These are phyloP conservation scores for Peromyscus polionotus DNA, from an alignment of 2,113 vertebrate species.

Conservation along the genomic window DNA sequence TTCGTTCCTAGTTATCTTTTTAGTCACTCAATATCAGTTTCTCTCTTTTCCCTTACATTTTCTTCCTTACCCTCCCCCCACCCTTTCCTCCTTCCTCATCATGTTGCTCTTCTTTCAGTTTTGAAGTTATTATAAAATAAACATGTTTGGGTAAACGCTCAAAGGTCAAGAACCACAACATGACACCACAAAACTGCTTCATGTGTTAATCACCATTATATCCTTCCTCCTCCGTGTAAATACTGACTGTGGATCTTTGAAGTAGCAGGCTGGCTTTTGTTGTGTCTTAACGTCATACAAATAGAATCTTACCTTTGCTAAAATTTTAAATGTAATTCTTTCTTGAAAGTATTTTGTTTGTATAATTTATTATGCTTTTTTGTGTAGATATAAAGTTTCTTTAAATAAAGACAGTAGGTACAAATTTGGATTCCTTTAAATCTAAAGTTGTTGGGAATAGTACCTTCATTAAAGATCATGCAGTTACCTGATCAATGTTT, in stretches of 20 bases:
- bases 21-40: background rate
- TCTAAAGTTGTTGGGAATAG: constrained; percentile 23
- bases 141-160: background rate
- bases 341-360: background rate
- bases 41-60: background rate
- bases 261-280: background rate
- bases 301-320: background rate
- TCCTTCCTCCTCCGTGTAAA: background rate
- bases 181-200: background rate
- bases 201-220: background rate
- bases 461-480: background rate
- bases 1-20: background rate
- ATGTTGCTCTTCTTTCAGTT: no score
- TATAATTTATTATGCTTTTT: background rate
- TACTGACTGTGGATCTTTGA: background rate
- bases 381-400: background rate
- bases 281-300: background rate
- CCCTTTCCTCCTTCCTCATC: background rate
- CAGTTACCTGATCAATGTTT: background rate
- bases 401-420: background rate
- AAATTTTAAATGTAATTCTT: background rate
- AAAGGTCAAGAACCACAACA: background rate
- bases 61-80: fast-evolving
- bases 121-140: background rate
- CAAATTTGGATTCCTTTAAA: background rate